A percentile compares a stretch with the other conserved stretches of the same genome.
Evolutionary conservation across 2,113 vertebrate genomes (phyloP).

Genomic region (Chitala chitala): DNA sequence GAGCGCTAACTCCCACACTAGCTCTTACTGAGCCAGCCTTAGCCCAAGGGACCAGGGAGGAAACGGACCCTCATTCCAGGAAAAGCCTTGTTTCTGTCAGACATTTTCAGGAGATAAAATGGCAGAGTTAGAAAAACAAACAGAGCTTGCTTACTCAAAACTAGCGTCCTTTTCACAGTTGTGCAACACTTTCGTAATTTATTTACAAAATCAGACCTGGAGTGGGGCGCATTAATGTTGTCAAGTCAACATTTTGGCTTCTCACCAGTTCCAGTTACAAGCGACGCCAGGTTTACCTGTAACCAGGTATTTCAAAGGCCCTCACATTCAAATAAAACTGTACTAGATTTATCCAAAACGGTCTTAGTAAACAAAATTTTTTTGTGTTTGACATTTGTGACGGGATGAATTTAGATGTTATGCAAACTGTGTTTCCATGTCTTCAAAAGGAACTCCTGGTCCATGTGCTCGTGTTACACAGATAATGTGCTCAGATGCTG

Average conservation of each 20-base stretch:
- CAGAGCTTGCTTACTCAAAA: background rate
- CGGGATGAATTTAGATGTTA: too few species aligned
- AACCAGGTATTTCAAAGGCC: too few species aligned
- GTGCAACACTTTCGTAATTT: background rate
- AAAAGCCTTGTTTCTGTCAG: background rate
- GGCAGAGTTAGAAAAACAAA: background rate
- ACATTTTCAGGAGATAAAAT: background rate
- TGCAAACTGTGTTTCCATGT: too few species aligned
- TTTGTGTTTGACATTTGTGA: too few species aligned
- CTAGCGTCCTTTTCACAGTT: background rate
- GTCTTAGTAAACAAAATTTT: too few species aligned
- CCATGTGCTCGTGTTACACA: too few species aligned
- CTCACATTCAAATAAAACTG: too few species aligned
- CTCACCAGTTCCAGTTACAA: too few species aligned
- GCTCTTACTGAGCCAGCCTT: background rate
- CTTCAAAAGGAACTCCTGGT: too few species aligned
- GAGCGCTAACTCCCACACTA: slow-evolving; percentile 4
- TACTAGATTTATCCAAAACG: too few species aligned
- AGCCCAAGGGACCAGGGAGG: background rate
- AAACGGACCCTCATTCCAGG: slow-evolving; percentile 9
- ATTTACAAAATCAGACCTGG: background rate
- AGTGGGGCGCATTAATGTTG: background rate
- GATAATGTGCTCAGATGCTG: too few species aligned
- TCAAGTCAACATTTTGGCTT: background rate
- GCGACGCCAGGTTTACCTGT: too few species aligned